Percentiles rank a stretch among this genome's conserved stretches.
These are phyloP conservation scores for Drosophila subsilvestris DNA, from an alignment of 2,888 invertebrate genomes.

Conservation along the genomic window DNA sequence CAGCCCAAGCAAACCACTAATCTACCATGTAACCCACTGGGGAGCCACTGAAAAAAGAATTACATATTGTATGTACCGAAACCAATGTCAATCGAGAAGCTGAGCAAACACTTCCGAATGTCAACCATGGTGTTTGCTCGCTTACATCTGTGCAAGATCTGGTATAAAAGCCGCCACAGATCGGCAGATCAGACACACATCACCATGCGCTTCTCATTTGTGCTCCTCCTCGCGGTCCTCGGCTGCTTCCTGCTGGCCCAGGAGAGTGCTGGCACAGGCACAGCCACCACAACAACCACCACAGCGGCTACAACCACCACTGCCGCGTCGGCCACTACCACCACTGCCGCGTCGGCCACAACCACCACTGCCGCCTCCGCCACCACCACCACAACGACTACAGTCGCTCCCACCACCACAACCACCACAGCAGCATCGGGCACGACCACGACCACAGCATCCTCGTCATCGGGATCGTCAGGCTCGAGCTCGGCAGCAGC, in stretches of 20 bases:
- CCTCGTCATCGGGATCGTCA: conserved; percentile 18
- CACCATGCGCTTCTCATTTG: conserved; percentile 7
- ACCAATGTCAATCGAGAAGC: conserved; percentile 6
- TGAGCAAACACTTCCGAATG: conserved; percentile 1
- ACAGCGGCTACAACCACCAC: neutral
- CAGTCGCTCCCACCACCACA: neutral
- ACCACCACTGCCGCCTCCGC: neutral
- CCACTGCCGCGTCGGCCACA: neutral
- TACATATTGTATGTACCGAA: neutral
- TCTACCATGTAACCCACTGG: neutral
- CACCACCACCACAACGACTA: neutral
- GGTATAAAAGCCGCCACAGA: neutral
- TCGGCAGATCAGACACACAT: neutral
- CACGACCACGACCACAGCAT: conserved; percentile 4
- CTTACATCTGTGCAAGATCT: neutral
- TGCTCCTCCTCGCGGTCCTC: neutral
- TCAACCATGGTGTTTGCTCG: neutral
- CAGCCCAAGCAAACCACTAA: neutral
- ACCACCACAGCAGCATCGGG: neutral
- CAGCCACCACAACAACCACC: neutral
- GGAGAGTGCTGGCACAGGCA: neutral
- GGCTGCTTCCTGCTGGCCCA: conserved; percentile 16
- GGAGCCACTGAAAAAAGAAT: neutral
- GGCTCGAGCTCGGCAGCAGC: conserved; percentile 17
- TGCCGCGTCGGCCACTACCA: neutral